These are phyloP conservation scores for Ciconia boyciana DNA, from an alignment of 2,113 vertebrate genomes.

Conservation along the genomic window DNA sequence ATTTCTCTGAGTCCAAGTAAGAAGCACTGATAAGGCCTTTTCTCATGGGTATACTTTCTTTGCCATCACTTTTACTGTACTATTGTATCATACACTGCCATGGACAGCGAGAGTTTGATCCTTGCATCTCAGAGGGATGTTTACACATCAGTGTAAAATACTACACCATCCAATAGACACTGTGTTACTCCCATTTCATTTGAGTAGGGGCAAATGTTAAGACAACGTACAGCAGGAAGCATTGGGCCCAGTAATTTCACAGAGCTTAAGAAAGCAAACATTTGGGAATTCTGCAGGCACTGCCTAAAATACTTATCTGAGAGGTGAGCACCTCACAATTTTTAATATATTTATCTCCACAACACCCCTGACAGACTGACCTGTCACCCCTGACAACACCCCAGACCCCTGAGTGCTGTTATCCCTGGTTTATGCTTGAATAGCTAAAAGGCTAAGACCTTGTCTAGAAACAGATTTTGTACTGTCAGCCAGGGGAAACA, in stretches of 20 bases:
- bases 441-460: neutral
- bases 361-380: neutral
- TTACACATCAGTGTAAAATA: neutral
- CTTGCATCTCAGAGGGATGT: neutral
- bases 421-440: neutral
- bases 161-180: neutral
- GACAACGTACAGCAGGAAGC: neutral
- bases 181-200: neutral
- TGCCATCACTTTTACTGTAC: neutral
- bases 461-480: neutral
- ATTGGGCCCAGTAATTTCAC: neutral
- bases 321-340: neutral
- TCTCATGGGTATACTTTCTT: neutral
- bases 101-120: neutral
- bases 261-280: neutral
- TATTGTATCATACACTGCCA: neutral
- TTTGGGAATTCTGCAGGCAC: neutral
- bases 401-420: too few relatives aligned
- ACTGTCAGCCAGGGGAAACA: accelerated
- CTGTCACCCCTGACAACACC: too few relatives aligned
- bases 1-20: neutral
- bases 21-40: neutral
- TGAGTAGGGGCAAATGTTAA: neutral
- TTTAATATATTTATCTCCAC: neutral
- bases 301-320: neutral